Evolutionary conservation across 2,113 vertebrate genomes (phyloP), one percentile per base, ranked within the genome.

Genomic region (Merops nubicus): DNA sequence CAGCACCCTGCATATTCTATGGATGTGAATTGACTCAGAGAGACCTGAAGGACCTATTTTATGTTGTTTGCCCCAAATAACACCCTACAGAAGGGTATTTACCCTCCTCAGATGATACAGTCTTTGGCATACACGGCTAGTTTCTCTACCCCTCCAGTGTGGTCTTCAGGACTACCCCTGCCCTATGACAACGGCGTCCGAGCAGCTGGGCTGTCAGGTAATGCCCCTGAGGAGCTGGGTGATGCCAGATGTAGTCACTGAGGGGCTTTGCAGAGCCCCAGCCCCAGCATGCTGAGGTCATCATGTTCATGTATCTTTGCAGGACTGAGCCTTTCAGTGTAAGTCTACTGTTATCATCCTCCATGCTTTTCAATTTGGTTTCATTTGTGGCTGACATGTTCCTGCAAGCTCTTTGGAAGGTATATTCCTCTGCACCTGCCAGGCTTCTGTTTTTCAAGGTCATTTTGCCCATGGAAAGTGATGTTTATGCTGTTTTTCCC

Each of bases 391-490:
- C 34, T 88, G 53, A 77, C 89, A 82, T 89, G 57, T 73, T 91
- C 59, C 59, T 91, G 20, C 23, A 68, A 63, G 50, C 33, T 67
- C 34, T 78, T 67, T 28, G 34, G 26, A 51, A 92, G 26, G 13
- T 15, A 51, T 50, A 38, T 63, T 77, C 26, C 60, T 80, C 51
- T 72, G 73, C 25, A 29, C 36, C 42, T 5, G 2, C 6, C 12
- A 57, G 38, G 38, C 9, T 90, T 86, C 82, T 81, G 26, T 12
- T 93, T 88, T 86, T 81, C 88, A 93, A 94, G 76, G 88, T 92
- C 34, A 86, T 83, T 80, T 73, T 92, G 50, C 48, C 11, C 23
- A 25, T 0, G 1, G n/a, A 65, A 92, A 86, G 15, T 34, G 21
- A 19, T 70, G 45, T 26, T 83, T 85, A 53, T 90, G 25, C 33